Evolutionary conservation across 2,888 invertebrate genomes (phyloP).

Genomic region (Metacarcinus magister): DNA sequence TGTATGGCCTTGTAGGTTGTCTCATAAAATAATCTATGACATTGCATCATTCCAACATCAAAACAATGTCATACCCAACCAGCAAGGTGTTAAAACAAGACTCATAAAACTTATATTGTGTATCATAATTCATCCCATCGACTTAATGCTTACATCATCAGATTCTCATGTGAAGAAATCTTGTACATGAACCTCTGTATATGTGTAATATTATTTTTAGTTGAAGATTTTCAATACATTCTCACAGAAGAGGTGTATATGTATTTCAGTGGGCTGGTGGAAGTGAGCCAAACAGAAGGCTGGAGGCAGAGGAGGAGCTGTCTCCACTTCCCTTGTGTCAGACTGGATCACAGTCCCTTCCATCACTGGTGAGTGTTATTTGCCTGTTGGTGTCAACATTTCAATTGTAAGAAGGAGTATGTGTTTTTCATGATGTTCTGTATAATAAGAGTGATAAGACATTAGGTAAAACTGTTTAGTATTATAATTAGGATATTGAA

Average conservation of each 20-base stretch:
- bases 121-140: too few relatives aligned
- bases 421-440: not conserved
- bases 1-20: not conserved
- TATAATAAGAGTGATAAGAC: not conserved
- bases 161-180: not conserved
- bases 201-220: not conserved
- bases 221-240: not conserved
- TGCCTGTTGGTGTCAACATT: not conserved
- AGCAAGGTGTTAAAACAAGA: not conserved
- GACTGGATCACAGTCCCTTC: not conserved
- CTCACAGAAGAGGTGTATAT: not conserved
- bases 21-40: not conserved
- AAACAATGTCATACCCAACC: not conserved
- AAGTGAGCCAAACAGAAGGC: not conserved
- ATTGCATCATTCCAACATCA: not conserved
- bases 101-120: too few relatives aligned
- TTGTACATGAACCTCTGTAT: too few relatives aligned
- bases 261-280: constrained; percentile 6
- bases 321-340: not conserved
- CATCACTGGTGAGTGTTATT: not conserved
- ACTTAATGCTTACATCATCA: not conserved
- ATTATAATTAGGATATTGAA: not conserved
- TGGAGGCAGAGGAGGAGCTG: constrained; percentile 1
- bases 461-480: not conserved
- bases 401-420: not conserved